phyloP scores from a whole-genome alignment of 1,140 invertebrate genomes.

The Ceratina calcarata region DNA sequence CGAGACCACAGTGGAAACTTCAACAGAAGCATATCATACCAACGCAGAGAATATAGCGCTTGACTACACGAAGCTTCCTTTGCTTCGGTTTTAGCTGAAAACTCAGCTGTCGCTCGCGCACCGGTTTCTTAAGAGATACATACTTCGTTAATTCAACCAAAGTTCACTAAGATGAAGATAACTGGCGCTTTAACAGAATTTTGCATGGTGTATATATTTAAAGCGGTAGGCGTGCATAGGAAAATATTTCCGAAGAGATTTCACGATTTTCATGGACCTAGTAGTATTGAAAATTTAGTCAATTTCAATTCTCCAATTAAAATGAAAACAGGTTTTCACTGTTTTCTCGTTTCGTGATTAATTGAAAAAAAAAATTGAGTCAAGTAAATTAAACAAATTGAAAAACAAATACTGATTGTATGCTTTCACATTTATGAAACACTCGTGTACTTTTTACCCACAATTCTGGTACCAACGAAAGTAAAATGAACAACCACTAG shows the following conservation, averaged over 20 bases:
- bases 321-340: too few relatives aligned
- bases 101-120: neutral
- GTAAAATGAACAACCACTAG: neutral
- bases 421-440: too few relatives aligned
- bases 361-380: too few relatives aligned
- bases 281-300: too few relatives aligned
- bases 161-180: neutral
- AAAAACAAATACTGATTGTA: too few relatives aligned
- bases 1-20: neutral
- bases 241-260: too few relatives aligned
- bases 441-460: neutral
- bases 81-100: neutral
- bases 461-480: neutral
- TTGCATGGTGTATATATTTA: neutral
- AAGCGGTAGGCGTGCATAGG: too few relatives aligned
- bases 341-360: too few relatives aligned
- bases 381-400: too few relatives aligned
- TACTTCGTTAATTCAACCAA: neutral
- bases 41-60: neutral
- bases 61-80: neutral
- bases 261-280: too few relatives aligned
- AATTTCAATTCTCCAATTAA: too few relatives aligned
- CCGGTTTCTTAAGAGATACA: neutral
- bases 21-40: neutral
- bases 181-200: neutral